These are phyloP conservation scores for Clavelina lepadiformis DNA, from an alignment of 23 tunicate genomes.

Conservation along the genomic window DNA sequence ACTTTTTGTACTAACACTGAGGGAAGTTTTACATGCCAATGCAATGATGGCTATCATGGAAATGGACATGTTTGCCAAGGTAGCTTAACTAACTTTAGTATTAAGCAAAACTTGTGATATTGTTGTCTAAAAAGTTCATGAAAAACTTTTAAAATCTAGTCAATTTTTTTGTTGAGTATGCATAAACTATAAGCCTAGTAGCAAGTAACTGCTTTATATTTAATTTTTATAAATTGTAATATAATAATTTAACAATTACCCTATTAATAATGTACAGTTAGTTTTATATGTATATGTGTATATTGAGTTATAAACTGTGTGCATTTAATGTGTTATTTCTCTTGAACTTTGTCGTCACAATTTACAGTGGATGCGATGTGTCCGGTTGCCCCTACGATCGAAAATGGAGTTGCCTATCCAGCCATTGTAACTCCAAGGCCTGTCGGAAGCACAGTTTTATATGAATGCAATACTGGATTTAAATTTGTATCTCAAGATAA, in stretches of 20 bases:
- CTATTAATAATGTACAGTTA: not conserved
- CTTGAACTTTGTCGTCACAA: not conserved
- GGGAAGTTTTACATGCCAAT: slow-evolving; percentile 34
- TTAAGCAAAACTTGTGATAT: too few species aligned
- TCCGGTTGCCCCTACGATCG: slow-evolving; percentile 1
- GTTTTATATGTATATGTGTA: not conserved
- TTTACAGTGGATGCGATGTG: not conserved
- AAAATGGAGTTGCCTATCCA: slow-evolving; percentile 8
- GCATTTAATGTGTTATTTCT: too few species aligned
- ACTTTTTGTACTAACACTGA: slow-evolving; percentile 32
- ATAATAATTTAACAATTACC: not conserved
- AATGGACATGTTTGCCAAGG: slow-evolving; percentile 40
- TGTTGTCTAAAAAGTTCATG: too few species aligned
- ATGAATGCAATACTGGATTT: slow-evolving; percentile 5
- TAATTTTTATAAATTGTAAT: not conserved
- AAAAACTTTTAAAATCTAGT: too few species aligned
- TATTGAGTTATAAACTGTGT: too few species aligned
- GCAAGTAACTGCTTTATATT: not conserved
- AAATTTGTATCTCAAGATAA: not conserved
- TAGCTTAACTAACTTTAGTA: not conserved
- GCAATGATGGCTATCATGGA: slow-evolving; percentile 40
- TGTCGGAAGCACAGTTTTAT: not conserved
- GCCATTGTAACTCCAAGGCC: not conserved
- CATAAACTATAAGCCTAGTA: too few species aligned
- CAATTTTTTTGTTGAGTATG: too few species aligned